Conservation (phyloP, 2,113 vertebrate species). For the Acrocephalus kingi region DNA sequence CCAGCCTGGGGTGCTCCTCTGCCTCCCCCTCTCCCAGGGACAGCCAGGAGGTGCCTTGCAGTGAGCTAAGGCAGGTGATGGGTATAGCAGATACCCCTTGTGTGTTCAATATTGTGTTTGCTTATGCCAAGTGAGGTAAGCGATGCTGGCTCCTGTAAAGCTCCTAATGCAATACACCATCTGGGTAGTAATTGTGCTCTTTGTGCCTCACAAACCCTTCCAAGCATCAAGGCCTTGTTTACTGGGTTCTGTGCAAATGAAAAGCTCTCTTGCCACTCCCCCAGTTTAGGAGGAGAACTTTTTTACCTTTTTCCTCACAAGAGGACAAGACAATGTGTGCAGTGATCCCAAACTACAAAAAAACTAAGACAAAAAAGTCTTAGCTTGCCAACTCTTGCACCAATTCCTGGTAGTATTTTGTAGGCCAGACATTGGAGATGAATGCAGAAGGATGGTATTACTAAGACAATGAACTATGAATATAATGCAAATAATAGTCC, state of each 20-base stretch:
- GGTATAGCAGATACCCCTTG: not conserved
- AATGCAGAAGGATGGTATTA: not conserved
- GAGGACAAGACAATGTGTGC: not conserved
- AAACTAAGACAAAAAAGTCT: not conserved
- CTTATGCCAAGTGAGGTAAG: not conserved
- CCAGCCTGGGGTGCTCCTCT: not conserved
- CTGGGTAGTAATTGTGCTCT: not conserved
- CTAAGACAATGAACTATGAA: not conserved
- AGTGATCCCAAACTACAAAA: not conserved
- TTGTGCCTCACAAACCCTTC: not conserved
- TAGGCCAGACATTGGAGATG: not conserved
- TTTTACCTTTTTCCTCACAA: not conserved
- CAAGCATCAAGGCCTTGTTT: not conserved
- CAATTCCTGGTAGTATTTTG: not conserved
- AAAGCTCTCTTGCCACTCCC: not conserved
- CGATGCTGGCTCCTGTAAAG: accelerated
- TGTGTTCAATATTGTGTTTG: not conserved
- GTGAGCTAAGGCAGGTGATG: not conserved
- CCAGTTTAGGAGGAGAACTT: not conserved
- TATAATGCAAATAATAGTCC: not conserved
- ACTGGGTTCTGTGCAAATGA: not conserved
- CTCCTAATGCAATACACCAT: not conserved
- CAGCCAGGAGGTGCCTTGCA: not conserved
- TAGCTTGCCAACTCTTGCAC: not conserved
- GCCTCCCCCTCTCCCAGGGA: not conserved